A percentile compares a stretch with the other conserved stretches of the same genome.
Conservation (phyloP, 2,113 vertebrate genomes). For the Nanger granti region DNA sequence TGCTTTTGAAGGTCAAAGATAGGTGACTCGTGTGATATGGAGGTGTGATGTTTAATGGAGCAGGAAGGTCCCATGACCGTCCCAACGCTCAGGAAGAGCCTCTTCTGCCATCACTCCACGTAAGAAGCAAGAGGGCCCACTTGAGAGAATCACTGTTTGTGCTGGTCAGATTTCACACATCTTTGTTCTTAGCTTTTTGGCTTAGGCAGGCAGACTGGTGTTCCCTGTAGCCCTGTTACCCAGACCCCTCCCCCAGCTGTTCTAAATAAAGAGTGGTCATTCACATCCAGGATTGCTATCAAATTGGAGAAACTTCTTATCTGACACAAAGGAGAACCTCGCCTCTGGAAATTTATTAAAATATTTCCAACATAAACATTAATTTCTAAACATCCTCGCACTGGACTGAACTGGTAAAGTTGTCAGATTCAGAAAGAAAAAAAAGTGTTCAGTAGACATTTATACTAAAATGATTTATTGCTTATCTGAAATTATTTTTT, state of each 20-base stretch:
- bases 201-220: not conserved
- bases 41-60: not conserved
- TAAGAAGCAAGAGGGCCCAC: not conserved
- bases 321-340: not conserved
- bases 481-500: not conserved
- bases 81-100: not conserved
- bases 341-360: not conserved
- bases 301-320: not conserved
- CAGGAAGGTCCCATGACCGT: not conserved
- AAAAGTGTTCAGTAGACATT: not conserved
- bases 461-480: not conserved
- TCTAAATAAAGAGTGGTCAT: not conserved
- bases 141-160: not conserved
- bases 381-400: not conserved
- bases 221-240: not conserved
- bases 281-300: not conserved
- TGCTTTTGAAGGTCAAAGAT: not conserved
- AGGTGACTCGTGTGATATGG: not conserved
- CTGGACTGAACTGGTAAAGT: not conserved
- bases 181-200: not conserved
- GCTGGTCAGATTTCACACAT: not conserved
- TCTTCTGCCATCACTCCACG: fast-evolving
- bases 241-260: not conserved
- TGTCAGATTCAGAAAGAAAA: not conserved
- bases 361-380: not conserved